Conservation (phyloP, 2,113 vertebrate species). For the Podocnemis expansa region DNA sequence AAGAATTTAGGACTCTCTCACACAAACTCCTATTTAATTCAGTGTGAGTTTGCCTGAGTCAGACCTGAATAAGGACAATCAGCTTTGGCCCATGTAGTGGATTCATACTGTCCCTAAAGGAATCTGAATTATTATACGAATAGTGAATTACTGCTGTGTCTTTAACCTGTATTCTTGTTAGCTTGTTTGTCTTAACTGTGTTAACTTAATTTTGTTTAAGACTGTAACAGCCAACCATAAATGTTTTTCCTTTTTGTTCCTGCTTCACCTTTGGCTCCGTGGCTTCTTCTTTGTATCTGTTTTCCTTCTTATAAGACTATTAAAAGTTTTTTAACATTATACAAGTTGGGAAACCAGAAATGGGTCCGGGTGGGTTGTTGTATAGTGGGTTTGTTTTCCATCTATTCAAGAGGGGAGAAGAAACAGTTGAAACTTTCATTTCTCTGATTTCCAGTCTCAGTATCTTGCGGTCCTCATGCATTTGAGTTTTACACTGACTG, state of each 20-base stretch:
- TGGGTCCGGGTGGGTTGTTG: not conserved
- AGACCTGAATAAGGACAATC: not conserved
- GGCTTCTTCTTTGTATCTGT: slow-evolving; percentile 33
- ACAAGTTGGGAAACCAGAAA: slow-evolving; percentile 48
- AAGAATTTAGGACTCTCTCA: not conserved
- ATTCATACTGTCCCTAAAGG: fast-evolving
- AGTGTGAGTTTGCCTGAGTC: not conserved
- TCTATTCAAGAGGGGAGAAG: not conserved
- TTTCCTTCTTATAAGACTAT: slow-evolving; percentile 56
- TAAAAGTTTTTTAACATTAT: slow-evolving; percentile 34
- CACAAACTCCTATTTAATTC: not conserved
- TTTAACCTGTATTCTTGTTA: slow-evolving; percentile 13
- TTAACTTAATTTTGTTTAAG: slow-evolving; percentile 45
- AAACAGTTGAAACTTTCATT: not conserved
- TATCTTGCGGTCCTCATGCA: slow-evolving; percentile 37
- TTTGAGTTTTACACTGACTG: slow-evolving; percentile 56
- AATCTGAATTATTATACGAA: not conserved
- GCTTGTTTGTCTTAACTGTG: not conserved
- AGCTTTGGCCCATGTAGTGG: not conserved
- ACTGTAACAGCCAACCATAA: slow-evolving; percentile 51
- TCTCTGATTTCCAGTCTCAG: slow-evolving; percentile 49
- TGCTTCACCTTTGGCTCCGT: slow-evolving; percentile 56
- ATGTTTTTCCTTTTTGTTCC: slow-evolving; percentile 60
- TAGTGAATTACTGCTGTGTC: not conserved
- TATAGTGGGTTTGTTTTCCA: not conserved